phyloP scores from a whole-genome alignment of 1,140 invertebrate species.

The Dendroctonus valens region DNA sequence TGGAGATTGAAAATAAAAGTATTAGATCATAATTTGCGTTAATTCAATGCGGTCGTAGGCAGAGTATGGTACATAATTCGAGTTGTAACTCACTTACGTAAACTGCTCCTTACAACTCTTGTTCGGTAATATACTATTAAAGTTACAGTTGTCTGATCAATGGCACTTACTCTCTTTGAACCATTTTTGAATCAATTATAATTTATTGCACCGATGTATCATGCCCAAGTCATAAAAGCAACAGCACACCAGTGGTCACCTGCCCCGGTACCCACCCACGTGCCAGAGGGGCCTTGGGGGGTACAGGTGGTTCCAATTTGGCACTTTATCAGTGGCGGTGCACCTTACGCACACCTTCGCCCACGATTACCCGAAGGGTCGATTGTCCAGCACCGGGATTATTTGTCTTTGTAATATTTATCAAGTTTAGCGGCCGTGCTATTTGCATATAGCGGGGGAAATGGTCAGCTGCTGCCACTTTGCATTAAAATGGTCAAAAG shows the following conservation, averaged over 20 bases:
- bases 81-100: no score
- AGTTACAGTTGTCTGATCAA: no score
- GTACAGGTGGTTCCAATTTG: slow-evolving; percentile 14
- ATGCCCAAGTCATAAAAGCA: slow-evolving; percentile 15
- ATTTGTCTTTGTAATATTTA: slow-evolving; percentile 25
- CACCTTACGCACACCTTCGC: slow-evolving; percentile 20
- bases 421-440: slow-evolving; percentile 7
- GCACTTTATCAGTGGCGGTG: slow-evolving; percentile 14
- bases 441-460: slow-evolving; percentile 12
- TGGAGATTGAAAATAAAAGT: no score
- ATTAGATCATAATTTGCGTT: no score
- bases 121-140: no score
- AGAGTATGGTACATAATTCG: no score
- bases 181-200: no score
- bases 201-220: neutral
- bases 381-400: slow-evolving; percentile 1
- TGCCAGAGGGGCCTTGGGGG: slow-evolving; percentile 17
- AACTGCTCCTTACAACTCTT: no score
- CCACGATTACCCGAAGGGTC: slow-evolving; percentile 19
- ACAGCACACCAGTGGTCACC: slow-evolving; percentile 6
- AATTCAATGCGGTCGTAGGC: no score
- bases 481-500: no score
- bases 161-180: no score
- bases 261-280: slow-evolving; percentile 15
- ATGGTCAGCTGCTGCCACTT: no score